These are phyloP conservation scores for Enteromius anoplus DNA, from an alignment of 2,797 vertebrate genomes.

Conservation along the genomic window DNA sequence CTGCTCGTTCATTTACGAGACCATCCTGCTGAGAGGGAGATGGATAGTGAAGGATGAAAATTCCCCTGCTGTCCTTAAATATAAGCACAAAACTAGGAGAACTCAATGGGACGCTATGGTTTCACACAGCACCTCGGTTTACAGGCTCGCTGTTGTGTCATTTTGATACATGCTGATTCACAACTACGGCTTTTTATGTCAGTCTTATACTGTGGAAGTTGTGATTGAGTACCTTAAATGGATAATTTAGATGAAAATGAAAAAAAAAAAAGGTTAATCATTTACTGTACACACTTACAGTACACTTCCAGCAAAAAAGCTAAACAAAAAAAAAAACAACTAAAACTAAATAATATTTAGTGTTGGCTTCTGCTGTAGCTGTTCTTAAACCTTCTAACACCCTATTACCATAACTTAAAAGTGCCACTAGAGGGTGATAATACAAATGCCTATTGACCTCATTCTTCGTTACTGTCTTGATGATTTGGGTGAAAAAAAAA, in stretches of 20 bases:
- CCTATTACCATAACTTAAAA: not conserved
- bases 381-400: not conserved
- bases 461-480: not conserved
- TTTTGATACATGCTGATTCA: slow-evolving; percentile 30
- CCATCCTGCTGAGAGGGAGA: slow-evolving; percentile 46
- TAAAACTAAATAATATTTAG: not conserved
- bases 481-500: not conserved
- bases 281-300: not conserved
- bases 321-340: not conserved
- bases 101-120: slow-evolving; percentile 47
- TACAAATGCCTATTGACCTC: not conserved
- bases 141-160: not conserved
- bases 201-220: not conserved
- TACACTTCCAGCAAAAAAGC: not conserved
- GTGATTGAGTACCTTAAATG: not conserved
- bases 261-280: not conserved
- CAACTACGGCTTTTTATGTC: slow-evolving; percentile 4
- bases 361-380: not conserved
- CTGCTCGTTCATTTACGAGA: slow-evolving; percentile 58
- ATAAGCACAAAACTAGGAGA: slow-evolving; percentile 41
- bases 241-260: not conserved
- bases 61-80: slow-evolving; percentile 53
- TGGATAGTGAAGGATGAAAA: slow-evolving; percentile 47
- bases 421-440: slow-evolving; percentile 4
- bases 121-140: slow-evolving; percentile 44